Conservation (phyloP, 2,797 vertebrate genomes). For the Artibeus lituratus region DNA sequence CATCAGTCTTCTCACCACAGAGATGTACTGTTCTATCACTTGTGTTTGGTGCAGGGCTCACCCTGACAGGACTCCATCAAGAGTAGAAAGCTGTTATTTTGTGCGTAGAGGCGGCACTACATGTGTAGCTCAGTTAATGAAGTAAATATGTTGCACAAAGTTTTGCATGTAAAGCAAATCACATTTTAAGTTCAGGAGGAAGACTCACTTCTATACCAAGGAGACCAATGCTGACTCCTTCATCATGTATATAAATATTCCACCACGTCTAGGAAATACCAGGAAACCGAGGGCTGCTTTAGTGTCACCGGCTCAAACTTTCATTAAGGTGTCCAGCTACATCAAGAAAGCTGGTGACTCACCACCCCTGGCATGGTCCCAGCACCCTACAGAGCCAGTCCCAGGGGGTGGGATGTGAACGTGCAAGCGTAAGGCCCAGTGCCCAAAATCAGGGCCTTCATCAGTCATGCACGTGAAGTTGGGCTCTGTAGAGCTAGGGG, state of each 20-base stretch:
- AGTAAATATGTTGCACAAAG: background rate
- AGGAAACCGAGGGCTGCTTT: conserved; percentile 19
- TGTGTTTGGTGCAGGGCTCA: background rate
- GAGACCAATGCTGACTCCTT: background rate
- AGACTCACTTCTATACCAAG: background rate
- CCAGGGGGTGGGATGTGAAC: too few relatives aligned
- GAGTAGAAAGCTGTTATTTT: background rate
- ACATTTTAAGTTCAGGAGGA: background rate
- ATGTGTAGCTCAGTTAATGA: background rate
- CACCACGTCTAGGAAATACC: background rate
- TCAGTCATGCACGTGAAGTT: background rate
- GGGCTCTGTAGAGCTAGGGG: background rate
- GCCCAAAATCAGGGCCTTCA: background rate
- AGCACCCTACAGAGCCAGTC: background rate
- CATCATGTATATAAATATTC: background rate
- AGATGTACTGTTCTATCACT: background rate
- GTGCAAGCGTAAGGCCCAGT: background rate
- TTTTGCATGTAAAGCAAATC: background rate
- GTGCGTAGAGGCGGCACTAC: background rate
- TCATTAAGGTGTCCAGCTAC: conserved; percentile 24
- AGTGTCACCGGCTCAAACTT: background rate
- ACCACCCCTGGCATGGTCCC: background rate
- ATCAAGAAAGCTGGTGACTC: background rate
- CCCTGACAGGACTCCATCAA: background rate
- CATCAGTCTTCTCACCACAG: background rate